Conservation (phyloP, 2,888 invertebrate species). For the Protonemura montana region DNA sequence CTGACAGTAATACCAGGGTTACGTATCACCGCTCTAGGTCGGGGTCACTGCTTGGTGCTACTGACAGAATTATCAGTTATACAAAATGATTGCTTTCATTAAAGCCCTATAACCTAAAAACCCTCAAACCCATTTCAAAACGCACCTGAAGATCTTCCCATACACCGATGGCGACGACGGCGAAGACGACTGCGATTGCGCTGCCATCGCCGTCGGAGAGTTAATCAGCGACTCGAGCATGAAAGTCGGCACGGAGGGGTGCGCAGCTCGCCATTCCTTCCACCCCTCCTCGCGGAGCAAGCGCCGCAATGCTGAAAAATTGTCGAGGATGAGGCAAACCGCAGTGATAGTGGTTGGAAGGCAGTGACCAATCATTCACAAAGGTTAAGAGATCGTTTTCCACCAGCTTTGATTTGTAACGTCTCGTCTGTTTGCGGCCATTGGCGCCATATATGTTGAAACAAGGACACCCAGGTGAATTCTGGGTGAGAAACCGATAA, state of each 20-base stretch:
- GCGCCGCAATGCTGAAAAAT: slow-evolving; percentile 35
- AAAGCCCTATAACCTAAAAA: no score
- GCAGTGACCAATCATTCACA: not conserved
- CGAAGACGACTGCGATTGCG: not conserved
- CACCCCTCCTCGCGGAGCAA: slow-evolving; percentile 48
- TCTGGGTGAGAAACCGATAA: no score
- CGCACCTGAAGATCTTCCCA: not conserved
- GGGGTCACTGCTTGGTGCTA: no score
- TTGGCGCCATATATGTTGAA: not conserved
- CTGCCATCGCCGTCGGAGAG: not conserved
- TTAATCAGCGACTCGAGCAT: slow-evolving; percentile 44
- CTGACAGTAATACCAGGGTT: no score
- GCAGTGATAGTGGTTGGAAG: no score
- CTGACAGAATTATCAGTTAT: no score
- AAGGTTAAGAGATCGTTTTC: not conserved
- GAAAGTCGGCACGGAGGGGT: slow-evolving; percentile 52
- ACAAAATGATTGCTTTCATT: no score
- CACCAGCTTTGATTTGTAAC: slow-evolving; percentile 14
- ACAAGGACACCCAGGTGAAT: no score
- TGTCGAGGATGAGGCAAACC: not conserved
- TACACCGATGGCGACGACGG: not conserved
- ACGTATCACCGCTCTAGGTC: no score
- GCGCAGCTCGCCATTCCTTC: slow-evolving; percentile 54
- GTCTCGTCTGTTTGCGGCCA: not conserved
- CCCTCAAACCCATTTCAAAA: no score